Evolutionary conservation across 2,113 vertebrate species (phyloP).

Genomic region (Ceratotherium simum): DNA sequence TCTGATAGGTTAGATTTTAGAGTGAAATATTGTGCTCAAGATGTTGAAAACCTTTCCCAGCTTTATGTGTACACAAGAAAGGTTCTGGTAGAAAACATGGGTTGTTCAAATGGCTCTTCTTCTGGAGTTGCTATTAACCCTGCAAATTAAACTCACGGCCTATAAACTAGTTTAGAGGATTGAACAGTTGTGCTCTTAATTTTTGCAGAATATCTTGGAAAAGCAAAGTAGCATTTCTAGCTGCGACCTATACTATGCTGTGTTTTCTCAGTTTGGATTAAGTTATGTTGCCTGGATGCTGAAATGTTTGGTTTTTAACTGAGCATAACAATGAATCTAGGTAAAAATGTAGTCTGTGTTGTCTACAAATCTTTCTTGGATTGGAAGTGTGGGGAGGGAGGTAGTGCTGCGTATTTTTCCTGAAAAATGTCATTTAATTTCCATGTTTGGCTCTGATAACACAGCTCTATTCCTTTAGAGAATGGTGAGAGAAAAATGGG

Average conservation of each 20-base stretch:
- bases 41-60: background rate
- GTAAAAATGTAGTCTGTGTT: background rate
- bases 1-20: background rate
- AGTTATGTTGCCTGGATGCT: background rate
- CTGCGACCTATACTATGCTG: background rate
- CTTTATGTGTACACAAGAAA: background rate
- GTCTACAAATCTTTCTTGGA: background rate
- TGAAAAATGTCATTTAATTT: slow-evolving; percentile 4
- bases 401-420: background rate
- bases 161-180: background rate
- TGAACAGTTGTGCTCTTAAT: background rate
- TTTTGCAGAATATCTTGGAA: background rate
- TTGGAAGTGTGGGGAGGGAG: background rate
- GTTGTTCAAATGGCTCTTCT: background rate
- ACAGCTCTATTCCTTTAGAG: background rate
- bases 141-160: background rate
- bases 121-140: background rate
- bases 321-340: background rate
- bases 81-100: background rate
- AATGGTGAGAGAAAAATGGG: background rate
- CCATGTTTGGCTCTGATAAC: background rate
- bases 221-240: background rate
- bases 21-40: background rate
- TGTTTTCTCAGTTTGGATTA: background rate
- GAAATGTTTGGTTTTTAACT: slow-evolving; percentile 1